These are phyloP conservation scores for Myxocyprinus asiaticus DNA, from an alignment of 2,113 vertebrate species.

Conservation along the genomic window DNA sequence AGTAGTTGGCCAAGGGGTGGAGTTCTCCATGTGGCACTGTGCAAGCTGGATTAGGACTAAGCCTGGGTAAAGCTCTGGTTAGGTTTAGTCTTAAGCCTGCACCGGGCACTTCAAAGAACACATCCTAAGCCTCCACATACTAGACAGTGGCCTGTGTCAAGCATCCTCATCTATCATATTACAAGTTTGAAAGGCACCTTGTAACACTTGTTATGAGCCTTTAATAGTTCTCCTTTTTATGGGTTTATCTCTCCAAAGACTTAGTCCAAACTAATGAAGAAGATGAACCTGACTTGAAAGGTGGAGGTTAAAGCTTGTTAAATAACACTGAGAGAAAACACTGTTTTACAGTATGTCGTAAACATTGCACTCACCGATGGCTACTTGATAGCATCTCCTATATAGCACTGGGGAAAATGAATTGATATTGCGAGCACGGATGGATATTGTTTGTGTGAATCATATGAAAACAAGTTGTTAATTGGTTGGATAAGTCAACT, in stretches of 20 bases:
- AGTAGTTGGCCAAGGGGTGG: constrained; percentile 25
- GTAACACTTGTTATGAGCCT: constrained; percentile 38
- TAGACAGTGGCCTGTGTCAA: constrained; percentile 35
- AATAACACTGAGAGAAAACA: constrained; percentile 14
- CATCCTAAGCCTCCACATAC: constrained; percentile 35
- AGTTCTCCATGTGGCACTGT: constrained; percentile 40
- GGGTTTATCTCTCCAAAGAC: constrained; percentile 47
- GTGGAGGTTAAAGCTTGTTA: constrained; percentile 37
- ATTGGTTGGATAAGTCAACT: constrained; percentile 22
- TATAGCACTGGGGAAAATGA: neutral
- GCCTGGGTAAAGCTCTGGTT: constrained; percentile 46
- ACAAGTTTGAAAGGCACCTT: constrained; percentile 47
- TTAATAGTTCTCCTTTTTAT: constrained; percentile 37
- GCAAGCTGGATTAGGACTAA: constrained; percentile 43
- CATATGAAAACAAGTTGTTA: constrained; percentile 22
- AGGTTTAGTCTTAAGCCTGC: constrained; percentile 45
- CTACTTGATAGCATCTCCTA: neutral
- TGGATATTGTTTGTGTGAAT: constrained; percentile 35
- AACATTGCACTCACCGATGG: constrained; percentile 22
- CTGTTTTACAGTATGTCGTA: constrained; percentile 15
- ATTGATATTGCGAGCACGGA: neutral
- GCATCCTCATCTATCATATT: constrained; percentile 44
- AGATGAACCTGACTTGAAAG: constrained; percentile 25
- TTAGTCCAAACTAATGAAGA: constrained; percentile 41
- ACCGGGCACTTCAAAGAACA: constrained; percentile 46